Base-by-base conservation (phyloP, 2,888 invertebrate genomes). In the Synergus gifuensis region DNA sequence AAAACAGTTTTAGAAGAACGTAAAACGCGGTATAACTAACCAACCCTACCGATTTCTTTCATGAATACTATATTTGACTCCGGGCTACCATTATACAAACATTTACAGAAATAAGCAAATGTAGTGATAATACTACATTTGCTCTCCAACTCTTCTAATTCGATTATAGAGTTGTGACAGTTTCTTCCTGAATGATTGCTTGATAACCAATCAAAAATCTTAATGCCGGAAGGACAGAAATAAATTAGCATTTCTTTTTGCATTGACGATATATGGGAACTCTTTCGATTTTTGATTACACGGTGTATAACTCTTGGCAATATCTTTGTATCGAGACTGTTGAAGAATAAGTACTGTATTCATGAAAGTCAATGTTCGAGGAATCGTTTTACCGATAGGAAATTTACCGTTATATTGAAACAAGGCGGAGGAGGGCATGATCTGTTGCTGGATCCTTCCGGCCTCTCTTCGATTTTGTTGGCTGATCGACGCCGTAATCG, bases 341-440 rank as follows among this genome's bases (percentile, higher is more conserved):
- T 49, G 49, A 73, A 73, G 73, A 73, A 40, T 49, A 73, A 73
- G 54, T 54, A 54, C 73, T 73, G 73, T 49, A 73, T 58, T 73
- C 73, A 73, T 73, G 54, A 73, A 73, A 73, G 73, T 73, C 73
- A 73, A 73, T 73, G 73, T 54, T 73, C 73, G 73, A 73, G 54
- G 73, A 73, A 73, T 73, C 73, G 73, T 36, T 73, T 73, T 73
- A 58, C 73, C 54, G 73, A 73, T 73, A 73, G 54, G 54, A 58
- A 73, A 73, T 73, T 73, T 73, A 73, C 73, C 73, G 73, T 73
- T 73, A 49, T 54, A 73, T 73, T 73, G 54, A 73, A 73, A 40
- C 54, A 9, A 73, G 16, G 36, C 54, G 73, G 73, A 73, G 73
- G 73, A 36, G 73, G 69, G n/a, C 73, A 73, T 36, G 36, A 36